phyloP scores from a whole-genome alignment of 1,140 invertebrate species.

The Hylaeus anthracinus region DNA sequence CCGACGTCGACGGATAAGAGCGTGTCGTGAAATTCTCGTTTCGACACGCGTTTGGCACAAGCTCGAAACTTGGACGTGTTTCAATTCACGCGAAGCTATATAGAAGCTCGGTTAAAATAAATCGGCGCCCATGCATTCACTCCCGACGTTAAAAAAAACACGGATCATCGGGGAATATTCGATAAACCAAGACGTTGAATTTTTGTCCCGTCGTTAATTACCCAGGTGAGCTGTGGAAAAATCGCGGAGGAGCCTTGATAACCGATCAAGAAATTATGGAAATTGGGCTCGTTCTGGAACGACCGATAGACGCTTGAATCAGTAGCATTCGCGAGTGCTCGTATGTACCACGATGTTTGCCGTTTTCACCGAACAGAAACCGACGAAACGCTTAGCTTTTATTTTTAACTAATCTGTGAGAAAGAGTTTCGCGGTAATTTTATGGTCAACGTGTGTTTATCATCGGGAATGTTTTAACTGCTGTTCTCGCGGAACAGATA shows the following conservation, averaged over 20 bases:
- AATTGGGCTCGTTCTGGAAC: neutral
- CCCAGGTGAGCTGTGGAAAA: neutral
- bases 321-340: neutral
- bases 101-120: constrained; percentile 7
- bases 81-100: neutral
- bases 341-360: neutral
- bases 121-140: neutral
- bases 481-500: no score
- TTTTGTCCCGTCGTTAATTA: neutral
- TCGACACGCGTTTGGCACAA: neutral
- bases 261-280: neutral
- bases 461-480: no score
- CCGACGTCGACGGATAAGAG: neutral
- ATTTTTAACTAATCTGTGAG: no score
- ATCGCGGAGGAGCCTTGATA: no score
- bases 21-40: neutral
- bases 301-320: neutral
- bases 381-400: no score
- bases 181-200: neutral
- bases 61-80: constrained; percentile 13
- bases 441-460: no score
- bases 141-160: neutral
- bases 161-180: neutral
- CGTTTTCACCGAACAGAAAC: no score
- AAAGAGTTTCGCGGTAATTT: no score